These are phyloP conservation scores for Fragum whitleyi DNA, from an alignment of 2,888 invertebrate genomes.

Conservation along the genomic window DNA sequence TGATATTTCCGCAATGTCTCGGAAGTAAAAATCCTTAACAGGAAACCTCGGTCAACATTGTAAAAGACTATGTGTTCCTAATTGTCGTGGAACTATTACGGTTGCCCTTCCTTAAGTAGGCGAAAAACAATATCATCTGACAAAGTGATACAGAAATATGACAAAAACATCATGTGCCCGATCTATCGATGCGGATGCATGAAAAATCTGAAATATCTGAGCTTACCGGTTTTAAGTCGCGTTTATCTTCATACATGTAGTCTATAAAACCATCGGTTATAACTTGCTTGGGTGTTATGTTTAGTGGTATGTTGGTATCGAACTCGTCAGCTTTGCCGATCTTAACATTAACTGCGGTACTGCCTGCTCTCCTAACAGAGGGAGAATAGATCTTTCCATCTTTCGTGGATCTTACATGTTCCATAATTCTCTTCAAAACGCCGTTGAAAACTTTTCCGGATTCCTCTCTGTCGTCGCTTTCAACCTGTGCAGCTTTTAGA, in stretches of 20 bases:
- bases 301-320: conserved; percentile 47
- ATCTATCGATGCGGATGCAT: too few relatives aligned
- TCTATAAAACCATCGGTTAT: conserved; percentile 15
- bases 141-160: too few relatives aligned
- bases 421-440: conserved; percentile 27
- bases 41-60: too few relatives aligned
- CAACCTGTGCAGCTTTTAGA: conserved; percentile 17
- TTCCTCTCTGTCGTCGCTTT: conserved; percentile 23
- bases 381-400: conserved; percentile 38
- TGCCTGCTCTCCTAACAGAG: conserved; percentile 39
- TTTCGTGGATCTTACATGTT: conserved; percentile 21
- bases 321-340: conserved; percentile 57
- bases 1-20: too few relatives aligned
- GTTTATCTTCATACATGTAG: conserved; percentile 31
- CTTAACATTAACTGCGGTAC: conserved; percentile 45
- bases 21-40: too few relatives aligned
- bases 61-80: too few relatives aligned
- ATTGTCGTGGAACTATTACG: too few relatives aligned
- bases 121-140: too few relatives aligned
- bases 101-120: too few relatives aligned
- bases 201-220: too few relatives aligned
- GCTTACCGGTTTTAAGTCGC: not conserved
- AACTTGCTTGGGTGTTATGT: conserved; percentile 8
- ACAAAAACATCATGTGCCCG: too few relatives aligned
- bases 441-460: conserved; percentile 26